Evolutionary conservation across 1,140 invertebrate genomes (phyloP).

Genomic region (Carposina sasakii): DNA sequence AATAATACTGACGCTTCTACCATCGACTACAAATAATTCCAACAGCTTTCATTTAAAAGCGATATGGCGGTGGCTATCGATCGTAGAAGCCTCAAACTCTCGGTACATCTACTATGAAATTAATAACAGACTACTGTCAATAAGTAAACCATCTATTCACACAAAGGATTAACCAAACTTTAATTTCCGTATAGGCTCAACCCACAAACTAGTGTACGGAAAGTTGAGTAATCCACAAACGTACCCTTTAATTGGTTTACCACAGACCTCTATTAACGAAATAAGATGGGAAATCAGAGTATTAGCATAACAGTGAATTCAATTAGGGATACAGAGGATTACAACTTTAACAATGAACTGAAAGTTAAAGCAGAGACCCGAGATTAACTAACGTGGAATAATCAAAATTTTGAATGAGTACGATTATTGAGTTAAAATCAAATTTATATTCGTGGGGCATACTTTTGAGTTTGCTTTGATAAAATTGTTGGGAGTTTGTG

Average conservation of each 20-base stretch:
- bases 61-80: no score
- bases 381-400: conserved; percentile 63
- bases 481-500: no score
- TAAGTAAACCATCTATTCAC: conserved; percentile 24
- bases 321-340: conserved; percentile 71
- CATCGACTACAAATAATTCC: no score
- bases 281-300: conserved; percentile 72
- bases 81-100: no score
- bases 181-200: conserved; percentile 40
- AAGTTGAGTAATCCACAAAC: conserved; percentile 66
- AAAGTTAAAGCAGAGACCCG: conserved; percentile 61
- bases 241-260: conserved; percentile 69
- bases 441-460: conserved; percentile 30
- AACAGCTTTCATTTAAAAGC: no score
- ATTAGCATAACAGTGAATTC: conserved; percentile 72
- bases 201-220: conserved; percentile 50
- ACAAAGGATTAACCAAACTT: conserved; percentile 42
- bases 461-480: conserved; percentile 8
- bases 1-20: no score
- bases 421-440: conserved; percentile 53
- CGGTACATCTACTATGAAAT: no score
- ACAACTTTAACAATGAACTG: conserved; percentile 70
- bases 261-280: conserved; percentile 70
- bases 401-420: conserved; percentile 64
- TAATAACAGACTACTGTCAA: conserved; percentile 14